These are phyloP conservation scores for Triplophysa siluroides DNA, from an alignment of 2,113 vertebrate species.

Conservation along the genomic window DNA sequence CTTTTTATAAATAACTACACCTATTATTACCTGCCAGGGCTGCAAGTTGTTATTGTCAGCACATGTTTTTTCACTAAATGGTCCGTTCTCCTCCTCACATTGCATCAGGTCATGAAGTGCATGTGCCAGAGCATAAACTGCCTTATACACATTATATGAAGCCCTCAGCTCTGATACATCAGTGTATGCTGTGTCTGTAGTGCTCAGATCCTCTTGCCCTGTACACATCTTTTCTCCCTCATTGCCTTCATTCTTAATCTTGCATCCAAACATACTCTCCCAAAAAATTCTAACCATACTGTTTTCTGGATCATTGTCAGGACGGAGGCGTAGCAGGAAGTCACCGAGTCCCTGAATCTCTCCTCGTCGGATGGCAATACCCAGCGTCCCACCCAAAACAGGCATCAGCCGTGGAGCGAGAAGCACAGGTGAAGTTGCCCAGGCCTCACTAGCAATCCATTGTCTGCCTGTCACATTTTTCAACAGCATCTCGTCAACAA, in stretches of 20 bases:
- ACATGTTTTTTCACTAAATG: slow-evolving; percentile 31
- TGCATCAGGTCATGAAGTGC: slow-evolving; percentile 46
- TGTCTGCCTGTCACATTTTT: slow-evolving; percentile 53
- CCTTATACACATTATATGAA: slow-evolving; percentile 59
- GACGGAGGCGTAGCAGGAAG: slow-evolving; percentile 59
- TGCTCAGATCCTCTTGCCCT: slow-evolving; percentile 61
- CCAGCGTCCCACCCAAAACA: slow-evolving; percentile 66
- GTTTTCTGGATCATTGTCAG: slow-evolving; percentile 38
- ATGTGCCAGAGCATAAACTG: slow-evolving; percentile 59
- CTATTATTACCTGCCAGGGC: slow-evolving; percentile 5
- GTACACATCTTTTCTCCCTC: slow-evolving; percentile 49
- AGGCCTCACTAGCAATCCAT: slow-evolving; percentile 61
- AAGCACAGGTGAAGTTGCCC: slow-evolving; percentile 50
- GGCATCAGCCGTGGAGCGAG: slow-evolving; percentile 52
- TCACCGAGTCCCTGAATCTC: slow-evolving; percentile 64
- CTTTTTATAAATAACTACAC: background rate
- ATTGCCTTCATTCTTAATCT: slow-evolving; percentile 47
- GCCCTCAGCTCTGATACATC: slow-evolving; percentile 50
- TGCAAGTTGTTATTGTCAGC: background rate
- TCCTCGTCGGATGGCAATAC: slow-evolving; percentile 67
- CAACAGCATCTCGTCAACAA: slow-evolving; percentile 57
- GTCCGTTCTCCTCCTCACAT: slow-evolving; percentile 43
- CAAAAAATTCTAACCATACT: slow-evolving; percentile 64
- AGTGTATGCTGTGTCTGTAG: slow-evolving; percentile 13
- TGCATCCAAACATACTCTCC: slow-evolving; percentile 67